phyloP scores from a whole-genome alignment of 2,888 invertebrate species.

The Cerastoderma edule region DNA sequence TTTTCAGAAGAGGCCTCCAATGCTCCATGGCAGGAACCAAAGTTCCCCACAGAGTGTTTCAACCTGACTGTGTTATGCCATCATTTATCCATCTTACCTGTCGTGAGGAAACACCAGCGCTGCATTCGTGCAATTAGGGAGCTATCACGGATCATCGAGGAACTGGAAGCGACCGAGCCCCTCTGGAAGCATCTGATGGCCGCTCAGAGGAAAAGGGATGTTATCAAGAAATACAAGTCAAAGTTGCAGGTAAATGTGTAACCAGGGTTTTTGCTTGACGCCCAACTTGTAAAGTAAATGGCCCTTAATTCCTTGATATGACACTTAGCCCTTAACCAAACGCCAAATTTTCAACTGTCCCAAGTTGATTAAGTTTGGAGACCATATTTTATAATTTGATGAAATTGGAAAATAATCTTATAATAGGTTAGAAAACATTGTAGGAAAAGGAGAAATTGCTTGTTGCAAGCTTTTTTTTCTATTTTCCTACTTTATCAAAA shows the following conservation, averaged over 20 bases:
- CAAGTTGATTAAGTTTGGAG: too few relatives aligned
- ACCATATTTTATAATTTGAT: too few relatives aligned
- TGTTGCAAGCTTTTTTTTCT: background rate
- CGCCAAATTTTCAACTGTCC: too few relatives aligned
- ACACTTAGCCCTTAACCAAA: too few relatives aligned
- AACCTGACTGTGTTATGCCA: constrained; percentile 97
- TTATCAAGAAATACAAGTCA: constrained; percentile 93
- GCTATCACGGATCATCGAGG: constrained; percentile 86
- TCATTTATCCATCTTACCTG: constrained; percentile 95
- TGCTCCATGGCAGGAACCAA: constrained; percentile 87
- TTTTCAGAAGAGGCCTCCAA: constrained; percentile 32
- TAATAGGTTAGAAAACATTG: too few relatives aligned
- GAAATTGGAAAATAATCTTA: too few relatives aligned
- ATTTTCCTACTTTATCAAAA: background rate
- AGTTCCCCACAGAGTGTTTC: constrained; percentile 98
- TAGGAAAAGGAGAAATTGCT: too few relatives aligned
- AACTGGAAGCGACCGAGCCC: constrained; percentile 86
- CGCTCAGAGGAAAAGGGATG: constrained; percentile 89
- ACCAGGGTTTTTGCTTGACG: too few relatives aligned
- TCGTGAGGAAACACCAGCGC: constrained; percentile 92
- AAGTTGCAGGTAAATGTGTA: constrained; percentile 88
- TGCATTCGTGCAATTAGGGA: constrained; percentile 91
- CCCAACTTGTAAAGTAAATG: too few relatives aligned
- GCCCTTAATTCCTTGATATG: too few relatives aligned
- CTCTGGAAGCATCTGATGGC: constrained; percentile 77